These are phyloP conservation scores for Corydoras sp. DNA, from an alignment of 2,113 vertebrate genomes.

Conservation along the genomic window DNA sequence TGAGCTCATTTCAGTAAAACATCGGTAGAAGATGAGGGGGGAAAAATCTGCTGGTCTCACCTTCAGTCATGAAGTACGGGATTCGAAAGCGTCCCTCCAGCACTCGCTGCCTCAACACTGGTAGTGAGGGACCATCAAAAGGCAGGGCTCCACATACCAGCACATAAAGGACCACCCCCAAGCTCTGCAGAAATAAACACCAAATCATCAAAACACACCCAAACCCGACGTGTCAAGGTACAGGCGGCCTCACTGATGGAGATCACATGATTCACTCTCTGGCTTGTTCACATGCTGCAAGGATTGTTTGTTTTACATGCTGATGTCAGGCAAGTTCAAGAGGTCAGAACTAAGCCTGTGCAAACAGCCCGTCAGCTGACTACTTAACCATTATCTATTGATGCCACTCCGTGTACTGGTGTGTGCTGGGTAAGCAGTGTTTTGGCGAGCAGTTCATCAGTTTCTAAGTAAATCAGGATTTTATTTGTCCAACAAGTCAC, in stretches of 20 bases:
- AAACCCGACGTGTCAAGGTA: background rate
- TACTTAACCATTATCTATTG: conserved; percentile 4
- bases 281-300: background rate
- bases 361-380: conserved; percentile 32
- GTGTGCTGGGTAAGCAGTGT: no score
- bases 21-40: no score
- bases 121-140: conserved; percentile 93
- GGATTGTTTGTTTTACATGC: conserved; percentile 31
- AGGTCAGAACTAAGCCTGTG: conserved; percentile 1
- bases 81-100: conserved; percentile 96
- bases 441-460: no score
- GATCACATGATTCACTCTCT: conserved; percentile 30
- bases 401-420: background rate
- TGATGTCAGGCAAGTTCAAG: conserved; percentile 33
- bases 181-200: conserved; percentile 69
- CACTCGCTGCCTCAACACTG: conserved; percentile 89
- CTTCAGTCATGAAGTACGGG: conserved; percentile 99
- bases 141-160: conserved; percentile 94
- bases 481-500: no score
- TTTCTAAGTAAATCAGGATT: no score
- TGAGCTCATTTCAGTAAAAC: no score
- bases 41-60: conserved; percentile 56
- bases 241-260: conserved; percentile 18
- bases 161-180: conserved; percentile 96
- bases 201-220: conserved; percentile 1